Conservation (phyloP, 2,797 vertebrate genomes). For the Chaunax sp. region DNA sequence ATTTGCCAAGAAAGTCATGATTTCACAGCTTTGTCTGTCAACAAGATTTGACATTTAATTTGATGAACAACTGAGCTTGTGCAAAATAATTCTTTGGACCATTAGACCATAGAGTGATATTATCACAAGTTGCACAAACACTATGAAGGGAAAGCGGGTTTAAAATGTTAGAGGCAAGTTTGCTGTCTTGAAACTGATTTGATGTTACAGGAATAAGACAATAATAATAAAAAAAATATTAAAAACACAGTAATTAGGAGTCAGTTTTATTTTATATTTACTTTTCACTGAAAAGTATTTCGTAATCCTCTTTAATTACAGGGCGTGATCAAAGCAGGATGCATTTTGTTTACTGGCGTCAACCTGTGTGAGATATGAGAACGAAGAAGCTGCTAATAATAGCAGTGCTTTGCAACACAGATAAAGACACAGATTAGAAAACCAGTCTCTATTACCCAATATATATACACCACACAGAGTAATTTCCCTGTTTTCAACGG, state of each 20-base stretch:
- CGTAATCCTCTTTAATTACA: background rate
- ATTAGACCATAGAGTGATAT: background rate
- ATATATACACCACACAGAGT: constrained; percentile 43
- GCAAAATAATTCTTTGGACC: background rate
- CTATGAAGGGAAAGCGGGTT: no score
- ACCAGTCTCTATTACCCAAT: constrained; percentile 17
- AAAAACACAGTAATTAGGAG: background rate
- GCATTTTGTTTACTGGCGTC: constrained; percentile 12
- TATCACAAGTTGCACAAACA: no score
- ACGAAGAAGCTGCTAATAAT: constrained; percentile 27
- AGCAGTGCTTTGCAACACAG: constrained; percentile 18
- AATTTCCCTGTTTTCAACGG: constrained; percentile 56
- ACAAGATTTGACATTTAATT: background rate
- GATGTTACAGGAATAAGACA: no score
- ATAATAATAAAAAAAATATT: no score
- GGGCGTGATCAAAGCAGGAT: constrained; percentile 11
- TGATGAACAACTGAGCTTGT: background rate
- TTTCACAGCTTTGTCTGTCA: background rate
- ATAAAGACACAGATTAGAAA: constrained; percentile 25
- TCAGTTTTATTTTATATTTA: constrained; percentile 1
- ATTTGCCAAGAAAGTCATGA: background rate
- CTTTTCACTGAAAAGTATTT: background rate
- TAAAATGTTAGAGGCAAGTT: no score
- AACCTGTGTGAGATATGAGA: background rate
- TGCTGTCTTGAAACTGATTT: no score